Evolutionary conservation across 1,140 invertebrate genomes (phyloP).

Genomic region (Aleiodes sp.): DNA sequence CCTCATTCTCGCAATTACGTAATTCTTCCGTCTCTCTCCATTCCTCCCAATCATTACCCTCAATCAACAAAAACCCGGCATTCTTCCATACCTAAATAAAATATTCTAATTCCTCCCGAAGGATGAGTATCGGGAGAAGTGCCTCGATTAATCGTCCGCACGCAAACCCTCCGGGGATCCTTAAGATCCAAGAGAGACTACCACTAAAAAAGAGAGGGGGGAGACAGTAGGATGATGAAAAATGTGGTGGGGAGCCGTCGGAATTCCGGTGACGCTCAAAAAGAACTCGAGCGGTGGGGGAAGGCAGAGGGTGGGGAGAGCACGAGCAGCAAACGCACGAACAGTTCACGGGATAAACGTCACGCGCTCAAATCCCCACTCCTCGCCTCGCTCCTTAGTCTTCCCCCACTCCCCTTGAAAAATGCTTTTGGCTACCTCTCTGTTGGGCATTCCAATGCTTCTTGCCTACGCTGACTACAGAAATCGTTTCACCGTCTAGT

Average conservation of each 20-base stretch:
- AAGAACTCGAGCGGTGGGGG: constrained; percentile 57
- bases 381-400: constrained; percentile 15
- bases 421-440: constrained; percentile 42
- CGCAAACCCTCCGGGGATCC: constrained; percentile 36
- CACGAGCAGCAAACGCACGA: constrained; percentile 24
- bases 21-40: background rate
- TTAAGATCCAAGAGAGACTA: background rate
- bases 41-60: background rate
- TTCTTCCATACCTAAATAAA: background rate
- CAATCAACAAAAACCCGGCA: too few relatives aligned
- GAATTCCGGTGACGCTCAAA: constrained; percentile 50
- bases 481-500: constrained; percentile 43
- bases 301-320: too few relatives aligned
- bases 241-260: constrained; percentile 40
- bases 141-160: constrained; percentile 39
- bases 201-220: background rate
- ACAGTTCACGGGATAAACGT: constrained; percentile 58
- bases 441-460: constrained; percentile 55
- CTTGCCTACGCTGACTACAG: constrained; percentile 51
- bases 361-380: constrained; percentile 58
- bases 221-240: background rate
- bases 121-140: constrained; percentile 15
- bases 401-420: constrained; percentile 27
- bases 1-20: too few relatives aligned
- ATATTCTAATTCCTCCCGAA: background rate